Base-by-base conservation (phyloP, 2,797 vertebrate species). In the Mormyrus hasselquistii region DNA sequence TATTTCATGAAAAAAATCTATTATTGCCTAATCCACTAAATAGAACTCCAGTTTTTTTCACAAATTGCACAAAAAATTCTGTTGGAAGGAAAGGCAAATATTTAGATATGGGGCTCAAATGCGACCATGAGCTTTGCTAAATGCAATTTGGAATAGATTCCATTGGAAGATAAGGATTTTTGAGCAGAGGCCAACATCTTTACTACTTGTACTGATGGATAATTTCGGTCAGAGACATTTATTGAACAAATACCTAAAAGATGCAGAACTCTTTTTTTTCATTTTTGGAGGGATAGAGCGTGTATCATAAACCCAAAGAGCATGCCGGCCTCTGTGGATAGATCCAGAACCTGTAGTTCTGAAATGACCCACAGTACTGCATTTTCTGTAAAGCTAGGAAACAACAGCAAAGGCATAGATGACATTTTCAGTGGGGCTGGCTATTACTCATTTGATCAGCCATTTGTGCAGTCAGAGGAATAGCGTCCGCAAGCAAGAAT, bases 1-100 rank as follows among this genome's bases (percentile, higher is more conserved):
- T 41, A 65, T 62, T 65, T 65, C 34, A 62, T 62, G 53, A 65
- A 62, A 59, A 87, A 87, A 87, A 62, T 87, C 86, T 44, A 41
- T 65, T 62, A 59, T 59, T 62, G 86, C 55, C 55, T 87, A 59
- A 62, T 57, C 29, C 53, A 87, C 57, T 87, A 62, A 47, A 59
- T 87, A 59, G 34, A 44, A 87, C 34, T 62, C 38, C 49, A 38
- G 34, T 49, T 29, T 86, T 65, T 34, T 57, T 87, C 82, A 84
- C 44, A 22, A 50, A 84, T 84, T 84, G 82, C 8, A 50, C 38
- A 44, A 41, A 50, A 14, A 25, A 84, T 12, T 47, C 44, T 19
- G 12, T 55, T 86, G 84, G 25, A 86, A 34, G 12, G 50, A 9
- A 34, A 50, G 25, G 47, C 5, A 86, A 38, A 87, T 41, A 65